A percentile compares a stretch with the other conserved stretches of the same genome.
Conservation (phyloP, 2,888 invertebrate genomes). For the Rhimphoctona megacephalus region DNA sequence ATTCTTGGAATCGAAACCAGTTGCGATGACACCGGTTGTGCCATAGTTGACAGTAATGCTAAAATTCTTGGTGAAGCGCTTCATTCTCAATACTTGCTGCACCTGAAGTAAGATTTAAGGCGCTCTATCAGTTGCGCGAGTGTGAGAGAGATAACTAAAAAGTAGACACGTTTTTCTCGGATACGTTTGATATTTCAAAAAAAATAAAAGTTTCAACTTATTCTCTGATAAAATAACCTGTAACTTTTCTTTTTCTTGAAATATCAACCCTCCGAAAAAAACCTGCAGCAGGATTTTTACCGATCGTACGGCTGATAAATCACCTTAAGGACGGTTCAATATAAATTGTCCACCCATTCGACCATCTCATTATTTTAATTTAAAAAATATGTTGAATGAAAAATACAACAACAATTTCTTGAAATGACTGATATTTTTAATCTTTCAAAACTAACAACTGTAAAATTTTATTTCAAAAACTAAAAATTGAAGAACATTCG, state of each 20-base stretch:
- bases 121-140: no score
- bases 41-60: constrained; percentile 91
- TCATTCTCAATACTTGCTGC: constrained; percentile 92
- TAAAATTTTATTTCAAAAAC: no score
- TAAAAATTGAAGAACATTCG: no score
- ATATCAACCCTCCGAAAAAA: no score
- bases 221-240: no score
- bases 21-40: constrained; percentile 98
- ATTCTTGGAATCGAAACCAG: constrained; percentile 98
- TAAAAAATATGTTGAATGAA: background rate
- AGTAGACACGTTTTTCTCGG: no score
- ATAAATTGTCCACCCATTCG: background rate
- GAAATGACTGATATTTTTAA: background rate
- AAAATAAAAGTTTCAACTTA: no score
- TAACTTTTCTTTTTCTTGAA: no score
- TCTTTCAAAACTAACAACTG: background rate
- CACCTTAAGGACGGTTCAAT: background rate
- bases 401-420: background rate
- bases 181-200: no score
- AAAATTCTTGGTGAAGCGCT: constrained; percentile 92
- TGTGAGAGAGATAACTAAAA: no score
- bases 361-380: background rate
- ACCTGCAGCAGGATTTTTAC: no score
- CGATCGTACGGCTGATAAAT: no score
- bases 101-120: constrained; percentile 91